These are phyloP conservation scores for Drosophila barbarae DNA, from an alignment of 2,888 invertebrate species.

Conservation along the genomic window DNA sequence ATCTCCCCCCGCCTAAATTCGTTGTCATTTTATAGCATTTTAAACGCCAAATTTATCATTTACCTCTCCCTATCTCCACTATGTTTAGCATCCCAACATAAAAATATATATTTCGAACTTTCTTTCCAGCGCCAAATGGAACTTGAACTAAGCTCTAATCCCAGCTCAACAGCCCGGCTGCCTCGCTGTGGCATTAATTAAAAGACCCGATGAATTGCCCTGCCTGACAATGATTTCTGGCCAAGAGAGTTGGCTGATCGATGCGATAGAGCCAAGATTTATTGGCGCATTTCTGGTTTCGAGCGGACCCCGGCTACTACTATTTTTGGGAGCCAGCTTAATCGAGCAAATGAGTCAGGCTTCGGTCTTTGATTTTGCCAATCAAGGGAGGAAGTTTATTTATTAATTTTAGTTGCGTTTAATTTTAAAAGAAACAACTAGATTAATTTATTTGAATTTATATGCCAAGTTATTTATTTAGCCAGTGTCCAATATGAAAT, in stretches of 20 bases:
- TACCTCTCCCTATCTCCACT: conserved; percentile 24
- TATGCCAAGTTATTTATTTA: background rate
- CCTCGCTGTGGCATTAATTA: conserved; percentile 28
- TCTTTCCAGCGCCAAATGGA: conserved; percentile 46
- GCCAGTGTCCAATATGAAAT: background rate
- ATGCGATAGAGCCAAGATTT: conserved; percentile 28
- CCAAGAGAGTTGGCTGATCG: conserved; percentile 20
- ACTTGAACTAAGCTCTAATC: conserved; percentile 32
- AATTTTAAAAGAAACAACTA: background rate
- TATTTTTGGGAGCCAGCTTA: conserved; percentile 11
- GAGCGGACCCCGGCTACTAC: conserved; percentile 24
- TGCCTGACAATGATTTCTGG: conserved; percentile 40
- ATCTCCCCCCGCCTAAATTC: conserved; percentile 24
- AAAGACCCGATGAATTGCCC: conserved; percentile 15
- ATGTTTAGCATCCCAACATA: conserved; percentile 16
- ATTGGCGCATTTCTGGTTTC: conserved; percentile 9
- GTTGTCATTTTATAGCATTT: conserved; percentile 53
- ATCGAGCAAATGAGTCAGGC: conserved; percentile 13
- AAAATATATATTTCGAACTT: conserved; percentile 45
- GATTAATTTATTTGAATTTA: background rate
- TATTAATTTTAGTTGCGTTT: background rate
- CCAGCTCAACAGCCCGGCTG: background rate
- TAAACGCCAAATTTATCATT: conserved; percentile 59
- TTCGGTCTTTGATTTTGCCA: background rate
- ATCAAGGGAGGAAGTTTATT: conserved; percentile 1